Evolutionary conservation across 2,797 vertebrate genomes (phyloP).

Genomic region (Hylomyscus alleni): DNA sequence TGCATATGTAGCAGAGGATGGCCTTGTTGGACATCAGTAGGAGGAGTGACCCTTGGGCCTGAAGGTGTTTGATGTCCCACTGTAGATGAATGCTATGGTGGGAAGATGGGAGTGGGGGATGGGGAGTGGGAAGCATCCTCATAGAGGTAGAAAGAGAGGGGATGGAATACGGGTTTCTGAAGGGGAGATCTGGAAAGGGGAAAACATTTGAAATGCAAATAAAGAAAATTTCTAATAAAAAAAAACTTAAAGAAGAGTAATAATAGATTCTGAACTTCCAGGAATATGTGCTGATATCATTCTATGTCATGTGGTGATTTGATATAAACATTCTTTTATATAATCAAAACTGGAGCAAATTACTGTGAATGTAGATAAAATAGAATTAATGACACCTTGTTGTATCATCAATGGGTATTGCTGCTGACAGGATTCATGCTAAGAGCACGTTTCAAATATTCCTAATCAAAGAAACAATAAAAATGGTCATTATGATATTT

Average conservation of each 20-base stretch:
- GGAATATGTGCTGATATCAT: background rate
- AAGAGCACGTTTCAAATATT: slow-evolving; percentile 16
- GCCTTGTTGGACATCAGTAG: too few species aligned
- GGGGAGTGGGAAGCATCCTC: too few species aligned
- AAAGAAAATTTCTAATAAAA: too few species aligned
- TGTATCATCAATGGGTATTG: background rate
- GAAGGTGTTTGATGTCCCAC: too few species aligned
- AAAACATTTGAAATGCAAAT: too few species aligned
- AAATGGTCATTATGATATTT: background rate
- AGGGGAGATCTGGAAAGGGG: too few species aligned
- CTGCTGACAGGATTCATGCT: background rate
- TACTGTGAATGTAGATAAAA: background rate
- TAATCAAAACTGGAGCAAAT: background rate
- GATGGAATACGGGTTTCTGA: too few species aligned
- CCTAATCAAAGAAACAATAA: background rate
- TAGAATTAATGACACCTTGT: background rate
- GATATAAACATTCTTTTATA: background rate
- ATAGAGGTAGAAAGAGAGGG: too few species aligned
- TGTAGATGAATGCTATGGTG: too few species aligned
- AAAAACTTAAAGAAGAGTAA: background rate
- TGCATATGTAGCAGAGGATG: too few species aligned
- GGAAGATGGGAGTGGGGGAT: too few species aligned
- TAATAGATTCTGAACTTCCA: background rate
- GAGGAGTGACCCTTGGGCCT: too few species aligned
- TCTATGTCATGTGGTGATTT: background rate